These are phyloP conservation scores for Tragulus kanchil DNA, from an alignment of 2,113 vertebrate species.

Conservation along the genomic window DNA sequence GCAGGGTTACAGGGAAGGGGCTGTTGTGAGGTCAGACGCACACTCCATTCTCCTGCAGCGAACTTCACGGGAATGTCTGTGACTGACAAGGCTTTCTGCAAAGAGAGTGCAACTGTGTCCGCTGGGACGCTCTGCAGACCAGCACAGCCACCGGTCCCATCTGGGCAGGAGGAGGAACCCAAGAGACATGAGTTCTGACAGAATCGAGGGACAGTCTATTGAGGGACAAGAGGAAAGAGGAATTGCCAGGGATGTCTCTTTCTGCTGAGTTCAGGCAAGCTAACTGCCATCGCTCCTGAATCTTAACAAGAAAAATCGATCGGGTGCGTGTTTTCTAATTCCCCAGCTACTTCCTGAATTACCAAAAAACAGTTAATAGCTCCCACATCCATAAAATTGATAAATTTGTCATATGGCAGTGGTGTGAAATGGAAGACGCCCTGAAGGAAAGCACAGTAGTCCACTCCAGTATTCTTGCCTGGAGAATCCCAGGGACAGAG, in stretches of 20 bases:
- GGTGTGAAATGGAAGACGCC: background rate
- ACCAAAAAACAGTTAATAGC: background rate
- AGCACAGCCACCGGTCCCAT: background rate
- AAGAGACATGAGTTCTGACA: background rate
- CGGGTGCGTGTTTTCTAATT: background rate
- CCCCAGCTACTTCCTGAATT: background rate
- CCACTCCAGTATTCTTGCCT: background rate
- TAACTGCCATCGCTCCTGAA: background rate
- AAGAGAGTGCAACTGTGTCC: background rate
- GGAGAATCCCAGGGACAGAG: background rate
- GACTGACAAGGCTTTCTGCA: background rate
- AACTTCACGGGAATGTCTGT: background rate
- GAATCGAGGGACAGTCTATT: background rate
- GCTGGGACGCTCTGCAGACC: background rate
- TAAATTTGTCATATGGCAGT: background rate
- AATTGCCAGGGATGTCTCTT: background rate
- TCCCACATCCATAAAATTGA: constrained; percentile 8
- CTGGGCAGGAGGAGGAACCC: background rate
- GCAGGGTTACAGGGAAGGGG: background rate
- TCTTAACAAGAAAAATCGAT: background rate
- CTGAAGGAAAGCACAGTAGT: background rate
- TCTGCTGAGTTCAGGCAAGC: background rate
- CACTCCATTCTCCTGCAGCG: background rate
- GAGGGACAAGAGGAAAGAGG: background rate
- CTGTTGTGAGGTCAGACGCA: background rate